These are phyloP conservation scores for Antechinus stuartii DNA, from an alignment of 2,113 vertebrate species.

Conservation along the genomic window DNA sequence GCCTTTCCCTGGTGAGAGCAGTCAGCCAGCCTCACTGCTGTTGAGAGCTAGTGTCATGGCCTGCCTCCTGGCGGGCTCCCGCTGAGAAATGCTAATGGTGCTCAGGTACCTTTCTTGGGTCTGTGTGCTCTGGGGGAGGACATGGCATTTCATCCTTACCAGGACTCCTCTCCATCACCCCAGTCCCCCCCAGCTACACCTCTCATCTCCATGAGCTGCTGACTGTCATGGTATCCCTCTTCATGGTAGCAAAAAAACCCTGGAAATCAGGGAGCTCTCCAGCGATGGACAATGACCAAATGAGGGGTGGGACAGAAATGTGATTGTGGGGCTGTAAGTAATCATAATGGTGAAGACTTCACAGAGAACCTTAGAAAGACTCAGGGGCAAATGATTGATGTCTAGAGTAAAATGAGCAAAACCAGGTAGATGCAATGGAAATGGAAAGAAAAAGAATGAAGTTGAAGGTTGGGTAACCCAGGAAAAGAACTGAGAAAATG, in stretches of 20 bases:
- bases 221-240: neutral
- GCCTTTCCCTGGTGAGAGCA: neutral
- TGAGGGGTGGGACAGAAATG: neutral
- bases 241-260: neutral
- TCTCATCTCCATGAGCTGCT: neutral
- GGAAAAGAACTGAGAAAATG: neutral
- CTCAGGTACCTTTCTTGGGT: neutral
- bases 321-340: neutral
- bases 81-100: neutral
- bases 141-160: neutral
- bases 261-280: neutral
- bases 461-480: neutral
- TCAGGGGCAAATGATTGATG: neutral
- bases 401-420: neutral
- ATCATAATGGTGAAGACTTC: neutral
- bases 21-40: neutral
- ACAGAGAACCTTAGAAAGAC: neutral
- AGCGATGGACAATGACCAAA: neutral
- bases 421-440: neutral
- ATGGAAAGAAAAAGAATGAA: neutral
- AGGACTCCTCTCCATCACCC: neutral
- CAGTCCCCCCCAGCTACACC: neutral
- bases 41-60: neutral
- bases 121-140: neutral
- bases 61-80: neutral